These are phyloP conservation scores for Brachypteracias leptosomus DNA, from an alignment of 2,113 vertebrate species.

Conservation along the genomic window DNA sequence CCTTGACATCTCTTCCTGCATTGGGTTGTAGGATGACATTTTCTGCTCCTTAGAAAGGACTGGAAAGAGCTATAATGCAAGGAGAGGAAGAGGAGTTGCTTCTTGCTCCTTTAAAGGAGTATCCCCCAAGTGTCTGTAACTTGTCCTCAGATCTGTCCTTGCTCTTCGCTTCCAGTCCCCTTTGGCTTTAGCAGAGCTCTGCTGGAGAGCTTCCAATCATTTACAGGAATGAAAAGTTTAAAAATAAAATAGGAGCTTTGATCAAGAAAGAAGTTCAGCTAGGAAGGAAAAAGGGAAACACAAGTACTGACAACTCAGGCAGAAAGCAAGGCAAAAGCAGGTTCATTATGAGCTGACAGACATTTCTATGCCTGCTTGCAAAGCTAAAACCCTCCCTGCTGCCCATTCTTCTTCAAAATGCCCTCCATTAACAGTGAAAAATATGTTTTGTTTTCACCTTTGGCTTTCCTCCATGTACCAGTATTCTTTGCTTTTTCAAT, in stretches of 20 bases:
- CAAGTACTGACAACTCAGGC: neutral
- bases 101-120: neutral
- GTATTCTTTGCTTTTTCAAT: neutral
- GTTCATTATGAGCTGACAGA: slow-evolving; percentile 17
- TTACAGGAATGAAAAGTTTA: slow-evolving; percentile 56
- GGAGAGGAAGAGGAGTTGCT: neutral
- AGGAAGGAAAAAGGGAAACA: slow-evolving; percentile 28
- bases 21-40: neutral
- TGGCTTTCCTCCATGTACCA: neutral
- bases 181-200: neutral
- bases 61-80: neutral
- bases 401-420: neutral
- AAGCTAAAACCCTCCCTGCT: slow-evolving; percentile 8
- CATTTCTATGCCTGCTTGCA: neutral
- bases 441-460: neutral
- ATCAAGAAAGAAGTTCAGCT: slow-evolving; percentile 2
- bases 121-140: neutral
- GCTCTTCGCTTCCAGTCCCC: slow-evolving; percentile 21
- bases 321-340: neutral
- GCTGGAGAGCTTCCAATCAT: slow-evolving; percentile 33
- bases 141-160: neutral
- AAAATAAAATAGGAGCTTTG: slow-evolving; percentile 52
- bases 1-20: slow-evolving; percentile 54
- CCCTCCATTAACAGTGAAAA: neutral
- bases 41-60: neutral